A percentile compares a stretch with the other conserved stretches of the same genome.
These are phyloP conservation scores for Coptotermes formosanus DNA, from an alignment of 1,140 invertebrate genomes.

Conservation along the genomic window DNA sequence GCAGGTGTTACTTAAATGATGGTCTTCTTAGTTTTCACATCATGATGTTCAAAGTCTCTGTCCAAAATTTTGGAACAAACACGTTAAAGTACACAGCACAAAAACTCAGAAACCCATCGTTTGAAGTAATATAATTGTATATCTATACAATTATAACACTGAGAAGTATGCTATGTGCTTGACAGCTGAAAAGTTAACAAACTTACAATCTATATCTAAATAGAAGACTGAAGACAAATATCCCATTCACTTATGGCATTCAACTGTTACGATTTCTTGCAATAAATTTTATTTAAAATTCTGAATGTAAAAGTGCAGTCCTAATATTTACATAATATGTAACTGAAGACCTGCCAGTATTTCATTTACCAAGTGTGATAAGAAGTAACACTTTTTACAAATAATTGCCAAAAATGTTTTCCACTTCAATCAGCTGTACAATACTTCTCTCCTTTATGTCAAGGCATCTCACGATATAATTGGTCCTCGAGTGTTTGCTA, in stretches of 20 bases:
- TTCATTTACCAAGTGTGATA: not conserved
- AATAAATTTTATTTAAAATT: not conserved
- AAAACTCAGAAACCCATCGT: too few relatives aligned
- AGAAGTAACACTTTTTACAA: not conserved
- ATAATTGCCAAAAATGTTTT: not conserved
- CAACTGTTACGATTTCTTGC: too few relatives aligned
- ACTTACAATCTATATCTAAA: not conserved
- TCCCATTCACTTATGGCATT: not conserved
- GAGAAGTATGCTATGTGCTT: not conserved
- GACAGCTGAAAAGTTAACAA: not conserved
- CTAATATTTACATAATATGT: not conserved
- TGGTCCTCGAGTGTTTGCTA: constrained; percentile 29
- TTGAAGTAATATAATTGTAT: too few relatives aligned
- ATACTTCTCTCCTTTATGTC: constrained; percentile 3
- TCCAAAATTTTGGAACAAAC: too few relatives aligned
- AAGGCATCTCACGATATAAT: constrained; percentile 28
- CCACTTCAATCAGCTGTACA: not conserved
- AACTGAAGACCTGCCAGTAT: not conserved
- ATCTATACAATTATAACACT: not conserved
- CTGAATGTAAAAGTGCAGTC: not conserved
- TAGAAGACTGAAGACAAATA: not conserved
- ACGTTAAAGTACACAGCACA: too few relatives aligned
- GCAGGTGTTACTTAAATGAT: too few relatives aligned
- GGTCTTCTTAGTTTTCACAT: too few relatives aligned
- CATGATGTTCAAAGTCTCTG: too few relatives aligned